phyloP scores from a whole-genome alignment of 2,888 invertebrate species.

The Catocala sponsa region DNA sequence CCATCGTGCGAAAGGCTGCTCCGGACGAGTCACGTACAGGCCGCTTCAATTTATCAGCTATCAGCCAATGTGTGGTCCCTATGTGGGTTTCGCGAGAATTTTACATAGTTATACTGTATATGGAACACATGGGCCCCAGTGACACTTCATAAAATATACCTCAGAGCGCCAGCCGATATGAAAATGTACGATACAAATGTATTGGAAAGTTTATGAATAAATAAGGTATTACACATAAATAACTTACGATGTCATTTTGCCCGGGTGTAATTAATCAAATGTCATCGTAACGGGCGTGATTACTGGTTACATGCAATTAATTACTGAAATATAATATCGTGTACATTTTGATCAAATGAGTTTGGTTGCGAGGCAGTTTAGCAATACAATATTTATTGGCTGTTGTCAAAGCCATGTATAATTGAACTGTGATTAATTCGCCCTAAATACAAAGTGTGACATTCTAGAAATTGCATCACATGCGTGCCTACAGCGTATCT shows the following conservation, averaged over 20 bases:
- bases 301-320: too few relatives aligned
- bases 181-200: conserved; percentile 6
- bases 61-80: conserved; percentile 40
- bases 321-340: too few relatives aligned
- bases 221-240: conserved; percentile 2
- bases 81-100: conserved; percentile 39
- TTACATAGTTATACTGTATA: conserved; percentile 29
- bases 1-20: conserved; percentile 40
- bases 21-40: conserved; percentile 50
- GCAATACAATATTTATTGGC: neutral
- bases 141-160: conserved; percentile 35
- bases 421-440: conserved; percentile 25
- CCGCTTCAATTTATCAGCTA: conserved; percentile 54
- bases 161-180: conserved; percentile 2
- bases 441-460: conserved; percentile 38
- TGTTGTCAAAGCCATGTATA: conserved; percentile 17
- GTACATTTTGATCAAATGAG: neutral
- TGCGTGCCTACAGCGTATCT: conserved; percentile 16
- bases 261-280: conserved; percentile 3
- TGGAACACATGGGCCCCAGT: conserved; percentile 11
- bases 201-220: conserved; percentile 1
- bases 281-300: neutral
- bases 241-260: neutral
- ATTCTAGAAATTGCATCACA: conserved; percentile 29
- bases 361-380: neutral